Conservation (phyloP, 1,140 invertebrate species). For the Drosophila ogumai region DNA sequence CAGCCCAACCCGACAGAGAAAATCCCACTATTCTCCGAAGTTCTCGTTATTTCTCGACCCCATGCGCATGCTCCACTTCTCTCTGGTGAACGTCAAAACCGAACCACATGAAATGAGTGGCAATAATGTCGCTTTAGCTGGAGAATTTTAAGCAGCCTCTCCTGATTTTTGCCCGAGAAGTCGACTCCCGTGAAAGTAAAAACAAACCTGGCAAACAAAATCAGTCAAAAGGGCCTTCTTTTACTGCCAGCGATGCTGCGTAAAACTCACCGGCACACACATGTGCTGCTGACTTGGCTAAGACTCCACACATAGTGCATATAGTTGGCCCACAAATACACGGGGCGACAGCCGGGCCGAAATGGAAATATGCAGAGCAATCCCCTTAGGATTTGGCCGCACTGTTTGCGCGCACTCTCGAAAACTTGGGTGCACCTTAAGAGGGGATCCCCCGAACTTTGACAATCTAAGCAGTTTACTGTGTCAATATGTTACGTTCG, state of each 20-base stretch:
- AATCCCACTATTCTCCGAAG: constrained; percentile 16
- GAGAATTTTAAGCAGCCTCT: background rate
- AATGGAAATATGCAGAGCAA: constrained; percentile 52
- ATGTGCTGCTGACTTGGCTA: constrained; percentile 37
- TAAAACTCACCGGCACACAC: constrained; percentile 20
- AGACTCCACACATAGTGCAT: constrained; percentile 23
- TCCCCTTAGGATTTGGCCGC: constrained; percentile 51
- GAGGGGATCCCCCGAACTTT: constrained; percentile 67
- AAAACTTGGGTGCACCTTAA: constrained; percentile 73
- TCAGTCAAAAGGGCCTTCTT: constrained; percentile 41
- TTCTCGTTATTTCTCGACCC: background rate
- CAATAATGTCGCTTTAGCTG: constrained; percentile 50
- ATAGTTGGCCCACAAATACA: constrained; percentile 46
- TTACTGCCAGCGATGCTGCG: constrained; percentile 51
- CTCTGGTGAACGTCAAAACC: constrained; percentile 27
- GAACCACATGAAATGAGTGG: constrained; percentile 42
- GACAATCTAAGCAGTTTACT: constrained; percentile 82
- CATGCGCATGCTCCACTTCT: background rate
- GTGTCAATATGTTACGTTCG: constrained; percentile 78
- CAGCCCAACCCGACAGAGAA: background rate
- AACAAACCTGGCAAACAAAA: constrained; percentile 52
- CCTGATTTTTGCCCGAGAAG: background rate
- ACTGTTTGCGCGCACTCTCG: constrained; percentile 58
- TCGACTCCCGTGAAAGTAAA: constrained; percentile 47
- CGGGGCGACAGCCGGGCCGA: constrained; percentile 17